Evolutionary conservation across 2,113 vertebrate species (phyloP).

Genomic region (Elachura formosa): DNA sequence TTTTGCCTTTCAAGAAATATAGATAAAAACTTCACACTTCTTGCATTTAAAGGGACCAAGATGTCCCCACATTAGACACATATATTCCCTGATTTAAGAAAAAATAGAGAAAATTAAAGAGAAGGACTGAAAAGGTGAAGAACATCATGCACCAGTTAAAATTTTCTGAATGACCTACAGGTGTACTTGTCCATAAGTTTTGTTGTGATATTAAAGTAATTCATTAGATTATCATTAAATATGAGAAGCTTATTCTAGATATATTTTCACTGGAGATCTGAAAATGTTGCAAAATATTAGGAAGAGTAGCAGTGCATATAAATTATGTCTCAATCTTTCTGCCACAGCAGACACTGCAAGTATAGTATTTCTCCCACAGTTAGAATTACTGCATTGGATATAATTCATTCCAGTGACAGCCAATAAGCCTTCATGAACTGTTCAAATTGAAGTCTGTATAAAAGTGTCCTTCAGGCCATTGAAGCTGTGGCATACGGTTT

Average conservation of each 20-base stretch:
- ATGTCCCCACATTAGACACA: not conserved
- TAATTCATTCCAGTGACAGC: not conserved
- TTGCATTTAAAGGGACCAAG: not conserved
- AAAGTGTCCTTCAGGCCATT: not conserved
- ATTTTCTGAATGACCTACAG: not conserved
- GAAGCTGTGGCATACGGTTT: not conserved
- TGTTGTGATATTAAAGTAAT: not conserved
- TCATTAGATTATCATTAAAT: not conserved
- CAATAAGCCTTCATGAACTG: not conserved
- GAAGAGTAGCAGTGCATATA: not conserved
- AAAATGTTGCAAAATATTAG: not conserved
- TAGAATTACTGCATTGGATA: not conserved
- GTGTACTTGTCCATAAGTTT: not conserved
- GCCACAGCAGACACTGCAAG: not conserved
- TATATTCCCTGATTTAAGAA: not conserved
- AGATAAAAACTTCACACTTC: slow-evolving; percentile 17
- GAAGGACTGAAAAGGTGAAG: not conserved
- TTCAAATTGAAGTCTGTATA: not conserved
- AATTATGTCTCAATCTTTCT: not conserved
- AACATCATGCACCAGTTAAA: not conserved
- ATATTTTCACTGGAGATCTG: not conserved
- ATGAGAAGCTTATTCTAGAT: not conserved
- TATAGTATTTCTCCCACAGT: not conserved
- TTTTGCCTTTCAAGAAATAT: not conserved
- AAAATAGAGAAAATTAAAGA: not conserved